Evolutionary conservation across 2,797 vertebrate species (phyloP), one percentile per base, ranked within the genome.

Genomic region (Helicolenus hilgendorfi): DNA sequence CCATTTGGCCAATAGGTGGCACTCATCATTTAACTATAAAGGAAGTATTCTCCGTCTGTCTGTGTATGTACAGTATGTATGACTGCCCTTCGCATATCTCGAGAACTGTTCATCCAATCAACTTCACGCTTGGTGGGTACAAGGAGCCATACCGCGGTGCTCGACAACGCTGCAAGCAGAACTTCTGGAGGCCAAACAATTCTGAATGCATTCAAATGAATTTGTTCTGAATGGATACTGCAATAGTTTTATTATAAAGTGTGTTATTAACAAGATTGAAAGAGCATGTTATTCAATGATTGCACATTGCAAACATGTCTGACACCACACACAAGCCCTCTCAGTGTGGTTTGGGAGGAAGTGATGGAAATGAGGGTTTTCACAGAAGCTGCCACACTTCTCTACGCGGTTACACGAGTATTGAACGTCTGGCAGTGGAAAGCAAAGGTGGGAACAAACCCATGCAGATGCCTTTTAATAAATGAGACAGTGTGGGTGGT

Each of bases 401-500:
- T 56, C 24, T 0, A 15, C 20, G 15, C 18, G 22, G 49, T 79
- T 56, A 15, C 2, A 6, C 31, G 5, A 15, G 9, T 71, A 3
- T 9, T 31, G 2, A 2, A n/a, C 2, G 3, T 11, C 49, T 35
- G 56, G 29, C 7, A 56, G 70, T 80, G 93, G 90, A 94, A 94
- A 92, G 11, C 71, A 73, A 77, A 4, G 38, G 70, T 53, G 69
- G 77, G 72, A 81, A 76, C n/a, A 85, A 71, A 75, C 33, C 22
- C 31, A 63, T 70, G 18, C 26, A 65, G 18, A 75, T 11, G 20
- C 11, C 14, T 83, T 20, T 15, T 86, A 85, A 85, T 89, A 60
- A 27, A 86, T 26, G 70, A 79, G 26, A 89, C 58, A 64, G 79
- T 87, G 91, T 95, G 74, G 90, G 95, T 24, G 72, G 59, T 33